Conservation (phyloP, 2,888 invertebrate genomes). For the Leptopilina myrica region DNA sequence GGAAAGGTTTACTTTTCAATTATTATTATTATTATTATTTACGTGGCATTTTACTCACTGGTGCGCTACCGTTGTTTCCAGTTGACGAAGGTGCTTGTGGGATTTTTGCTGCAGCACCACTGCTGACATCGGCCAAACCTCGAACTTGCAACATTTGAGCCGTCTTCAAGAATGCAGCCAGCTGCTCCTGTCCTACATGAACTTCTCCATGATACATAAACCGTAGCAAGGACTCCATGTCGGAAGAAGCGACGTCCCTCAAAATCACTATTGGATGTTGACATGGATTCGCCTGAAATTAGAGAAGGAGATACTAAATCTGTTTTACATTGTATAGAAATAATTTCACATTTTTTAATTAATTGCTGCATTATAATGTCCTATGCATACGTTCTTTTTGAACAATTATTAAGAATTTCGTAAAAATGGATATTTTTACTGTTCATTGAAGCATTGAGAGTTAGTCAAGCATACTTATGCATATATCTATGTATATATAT, state of each 20-base stretch:
- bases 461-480: conserved; percentile 27
- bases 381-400: too few species aligned
- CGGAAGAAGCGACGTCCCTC: conserved; percentile 90
- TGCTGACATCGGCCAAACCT: conserved; percentile 89
- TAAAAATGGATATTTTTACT: neutral
- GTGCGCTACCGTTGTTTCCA: conserved; percentile 84
- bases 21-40: too few species aligned
- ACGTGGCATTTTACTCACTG: conserved; percentile 78
- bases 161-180: conserved; percentile 90
- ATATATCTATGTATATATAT: too few species aligned
- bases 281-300: conserved; percentile 86
- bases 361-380: too few species aligned
- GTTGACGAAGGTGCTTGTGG: conserved; percentile 66
- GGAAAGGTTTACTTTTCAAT: too few species aligned
- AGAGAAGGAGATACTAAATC: neutral
- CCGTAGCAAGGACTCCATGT: conserved; percentile 91
- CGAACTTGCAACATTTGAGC: conserved; percentile 92
- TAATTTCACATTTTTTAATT: conserved; percentile 2
- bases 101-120: conserved; percentile 74
- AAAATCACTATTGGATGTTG: conserved; percentile 93
- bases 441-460: neutral
- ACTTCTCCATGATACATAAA: conserved; percentile 97
- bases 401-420: neutral
- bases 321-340: neutral
- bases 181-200: conserved; percentile 91